A percentile compares a stretch with the other conserved stretches of the same genome.
Conservation (phyloP, 1,140 invertebrate genomes). For the Lutraria rhynchaena region DNA sequence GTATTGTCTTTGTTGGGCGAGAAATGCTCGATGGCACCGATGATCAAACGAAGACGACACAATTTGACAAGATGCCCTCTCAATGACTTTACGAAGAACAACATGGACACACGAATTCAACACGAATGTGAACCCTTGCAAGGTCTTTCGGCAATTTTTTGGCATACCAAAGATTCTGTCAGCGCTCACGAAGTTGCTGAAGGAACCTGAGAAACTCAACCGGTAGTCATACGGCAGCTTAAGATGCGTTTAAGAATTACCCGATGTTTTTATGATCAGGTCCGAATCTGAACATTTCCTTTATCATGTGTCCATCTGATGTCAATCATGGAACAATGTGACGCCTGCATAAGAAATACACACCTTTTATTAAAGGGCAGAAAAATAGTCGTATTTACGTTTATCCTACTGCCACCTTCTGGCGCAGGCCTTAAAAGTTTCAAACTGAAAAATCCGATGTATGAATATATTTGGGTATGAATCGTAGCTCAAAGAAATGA, state of each 20-base stretch:
- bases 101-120: slow-evolving; percentile 53
- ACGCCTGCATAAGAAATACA: background rate
- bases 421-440: no score
- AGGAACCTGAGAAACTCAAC: slow-evolving; percentile 28
- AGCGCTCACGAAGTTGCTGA: slow-evolving; percentile 41
- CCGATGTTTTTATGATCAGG: slow-evolving; percentile 38
- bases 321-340: slow-evolving; percentile 33
- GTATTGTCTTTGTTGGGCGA: slow-evolving; percentile 59
- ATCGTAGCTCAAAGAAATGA: no score
- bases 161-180: slow-evolving; percentile 35
- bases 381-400: no score
- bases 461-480: no score
- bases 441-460: no score
- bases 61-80: slow-evolving; percentile 49
- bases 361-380: no score
- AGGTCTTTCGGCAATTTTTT: slow-evolving; percentile 48
- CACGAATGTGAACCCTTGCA: slow-evolving; percentile 57
- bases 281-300: slow-evolving; percentile 39
- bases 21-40: slow-evolving; percentile 54
- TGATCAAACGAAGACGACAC: slow-evolving; percentile 53
- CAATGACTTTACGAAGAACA: slow-evolving; percentile 40
- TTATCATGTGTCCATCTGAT: slow-evolving; percentile 35
- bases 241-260: slow-evolving; percentile 32
- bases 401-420: no score
- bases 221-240: slow-evolving; percentile 8